Percentiles rank a stretch among this genome's conserved stretches.
Conservation (phyloP, 2,888 invertebrate species). For the Meiosimyza platycephala region DNA sequence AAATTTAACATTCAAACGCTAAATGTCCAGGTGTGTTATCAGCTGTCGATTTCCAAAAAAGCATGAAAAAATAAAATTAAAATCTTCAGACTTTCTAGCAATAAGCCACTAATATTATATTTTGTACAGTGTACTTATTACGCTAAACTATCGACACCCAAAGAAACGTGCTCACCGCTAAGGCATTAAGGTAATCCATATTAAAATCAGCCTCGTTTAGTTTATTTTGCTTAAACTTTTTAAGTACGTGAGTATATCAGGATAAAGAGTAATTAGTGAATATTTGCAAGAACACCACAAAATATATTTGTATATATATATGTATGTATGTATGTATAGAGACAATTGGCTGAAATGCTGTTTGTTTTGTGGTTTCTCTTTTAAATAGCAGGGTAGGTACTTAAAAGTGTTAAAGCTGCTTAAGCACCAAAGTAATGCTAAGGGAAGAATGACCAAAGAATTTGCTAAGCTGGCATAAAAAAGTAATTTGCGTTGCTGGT, state of each 20-base stretch:
- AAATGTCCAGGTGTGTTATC: no score
- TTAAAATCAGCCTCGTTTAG: not conserved
- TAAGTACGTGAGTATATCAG: slow-evolving; percentile 29
- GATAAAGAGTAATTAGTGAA: slow-evolving; percentile 32
- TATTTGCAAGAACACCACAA: slow-evolving; percentile 23
- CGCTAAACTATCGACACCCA: no score
- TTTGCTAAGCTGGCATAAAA: slow-evolving; percentile 25
- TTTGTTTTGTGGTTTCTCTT: slow-evolving; percentile 28
- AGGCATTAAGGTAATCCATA: not conserved
- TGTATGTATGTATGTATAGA: no score
- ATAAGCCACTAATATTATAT: no score
- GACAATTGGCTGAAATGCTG: slow-evolving; percentile 11
- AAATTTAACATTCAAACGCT: not conserved
- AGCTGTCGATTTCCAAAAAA: no score
- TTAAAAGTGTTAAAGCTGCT: slow-evolving; percentile 23
- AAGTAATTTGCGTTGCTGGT: not conserved
- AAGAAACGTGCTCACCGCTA: no score
- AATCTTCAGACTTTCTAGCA: no score
- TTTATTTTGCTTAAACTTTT: slow-evolving; percentile 9
- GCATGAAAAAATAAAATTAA: no score
- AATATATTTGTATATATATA: not conserved
- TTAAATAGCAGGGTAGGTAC: not conserved
- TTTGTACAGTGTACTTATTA: no score
- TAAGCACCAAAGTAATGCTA: slow-evolving; percentile 1
- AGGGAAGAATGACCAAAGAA: not conserved